Percentiles rank a stretch among this genome's conserved stretches.
Evolutionary conservation across 2,113 vertebrate species (phyloP).

Genomic region (Brevimyrus niger): DNA sequence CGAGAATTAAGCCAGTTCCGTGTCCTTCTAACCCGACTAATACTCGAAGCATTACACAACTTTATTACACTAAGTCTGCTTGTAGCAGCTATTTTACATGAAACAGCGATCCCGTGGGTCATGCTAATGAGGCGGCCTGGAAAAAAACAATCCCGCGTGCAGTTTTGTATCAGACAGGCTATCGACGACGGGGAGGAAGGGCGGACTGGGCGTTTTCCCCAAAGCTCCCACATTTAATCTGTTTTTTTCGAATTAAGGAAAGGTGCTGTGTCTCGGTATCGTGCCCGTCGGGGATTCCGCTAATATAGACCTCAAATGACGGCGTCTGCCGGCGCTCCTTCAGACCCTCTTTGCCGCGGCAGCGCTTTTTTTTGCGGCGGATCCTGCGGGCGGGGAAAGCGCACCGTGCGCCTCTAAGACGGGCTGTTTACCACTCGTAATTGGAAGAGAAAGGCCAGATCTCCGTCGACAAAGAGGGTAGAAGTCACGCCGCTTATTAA

Average conservation of each 20-base stretch:
- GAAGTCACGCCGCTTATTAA: conserved; percentile 25
- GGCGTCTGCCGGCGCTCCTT: neutral
- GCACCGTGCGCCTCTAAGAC: neutral
- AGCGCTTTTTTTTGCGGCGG: neutral
- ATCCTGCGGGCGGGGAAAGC: neutral
- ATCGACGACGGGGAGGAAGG: neutral
- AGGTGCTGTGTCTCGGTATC: neutral
- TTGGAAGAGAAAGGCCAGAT: neutral
- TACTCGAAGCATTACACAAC: neutral
- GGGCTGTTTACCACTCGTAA: conserved; percentile 3
- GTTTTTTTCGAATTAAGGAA: neutral
- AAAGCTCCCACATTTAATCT: conserved; percentile 3
- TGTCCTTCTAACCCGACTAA: neutral
- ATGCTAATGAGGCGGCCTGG: neutral
- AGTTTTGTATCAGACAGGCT: conserved; percentile 3
- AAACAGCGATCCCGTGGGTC: conserved; percentile 6
- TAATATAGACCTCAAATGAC: conserved; percentile 9
- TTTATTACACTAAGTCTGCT: neutral
- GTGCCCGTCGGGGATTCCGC: neutral
- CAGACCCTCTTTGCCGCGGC: neutral
- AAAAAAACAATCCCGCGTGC: neutral
- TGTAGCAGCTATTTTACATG: neutral
- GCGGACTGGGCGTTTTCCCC: neutral
- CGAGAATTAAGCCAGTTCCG: neutral
- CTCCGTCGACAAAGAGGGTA: conserved; percentile 7